Percentiles rank a stretch among this genome's conserved stretches.
phyloP scores from a whole-genome alignment of 1,140 invertebrate species.

The Drosophila suzukii region DNA sequence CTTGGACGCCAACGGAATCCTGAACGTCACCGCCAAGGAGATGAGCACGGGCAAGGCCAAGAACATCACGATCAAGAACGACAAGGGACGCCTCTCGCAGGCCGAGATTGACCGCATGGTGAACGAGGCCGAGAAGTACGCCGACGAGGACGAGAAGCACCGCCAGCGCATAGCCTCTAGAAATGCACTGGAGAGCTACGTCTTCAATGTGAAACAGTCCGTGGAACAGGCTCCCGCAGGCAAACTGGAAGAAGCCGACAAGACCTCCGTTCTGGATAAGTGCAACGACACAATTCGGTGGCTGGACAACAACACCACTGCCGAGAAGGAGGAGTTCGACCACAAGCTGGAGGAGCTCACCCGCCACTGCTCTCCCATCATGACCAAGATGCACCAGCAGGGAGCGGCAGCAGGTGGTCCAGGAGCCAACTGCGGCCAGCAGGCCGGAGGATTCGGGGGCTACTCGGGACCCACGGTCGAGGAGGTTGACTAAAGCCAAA shows the following conservation, averaged over 20 bases:
- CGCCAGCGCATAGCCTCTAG: slow-evolving; percentile 87
- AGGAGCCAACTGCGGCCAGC: slow-evolving; percentile 7
- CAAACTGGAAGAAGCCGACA: slow-evolving; percentile 86
- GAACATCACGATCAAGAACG: slow-evolving; percentile 94
- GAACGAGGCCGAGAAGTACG: slow-evolving; percentile 70
- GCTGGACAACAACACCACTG: slow-evolving; percentile 87
- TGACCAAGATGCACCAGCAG: slow-evolving; percentile 86
- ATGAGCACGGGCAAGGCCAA: slow-evolving; percentile 86
- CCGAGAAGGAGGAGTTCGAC: slow-evolving; percentile 87
- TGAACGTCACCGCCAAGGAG: slow-evolving; percentile 88
- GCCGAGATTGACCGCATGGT: slow-evolving; percentile 90
- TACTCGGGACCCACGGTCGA: slow-evolving; percentile 11
- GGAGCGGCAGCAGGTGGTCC: slow-evolving; percentile 85
- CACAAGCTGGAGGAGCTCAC: slow-evolving; percentile 86
- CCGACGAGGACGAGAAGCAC: slow-evolving; percentile 89
- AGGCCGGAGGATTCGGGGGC: slow-evolving; percentile 1
- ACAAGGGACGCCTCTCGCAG: slow-evolving; percentile 92
- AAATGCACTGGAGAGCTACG: slow-evolving; percentile 89
- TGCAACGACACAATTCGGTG: slow-evolving; percentile 86
- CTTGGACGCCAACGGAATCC: slow-evolving; percentile 87
- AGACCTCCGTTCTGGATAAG: slow-evolving; percentile 86
- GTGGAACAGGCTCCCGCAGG: slow-evolving; percentile 84
- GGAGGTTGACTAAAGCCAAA: slow-evolving; percentile 9
- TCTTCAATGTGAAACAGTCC: slow-evolving; percentile 88
- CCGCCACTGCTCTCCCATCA: slow-evolving; percentile 85